A percentile compares a stretch with the other conserved stretches of the same genome.
phyloP scores from a whole-genome alignment of 2,888 invertebrate species.

The Stomorhina lunata region DNA sequence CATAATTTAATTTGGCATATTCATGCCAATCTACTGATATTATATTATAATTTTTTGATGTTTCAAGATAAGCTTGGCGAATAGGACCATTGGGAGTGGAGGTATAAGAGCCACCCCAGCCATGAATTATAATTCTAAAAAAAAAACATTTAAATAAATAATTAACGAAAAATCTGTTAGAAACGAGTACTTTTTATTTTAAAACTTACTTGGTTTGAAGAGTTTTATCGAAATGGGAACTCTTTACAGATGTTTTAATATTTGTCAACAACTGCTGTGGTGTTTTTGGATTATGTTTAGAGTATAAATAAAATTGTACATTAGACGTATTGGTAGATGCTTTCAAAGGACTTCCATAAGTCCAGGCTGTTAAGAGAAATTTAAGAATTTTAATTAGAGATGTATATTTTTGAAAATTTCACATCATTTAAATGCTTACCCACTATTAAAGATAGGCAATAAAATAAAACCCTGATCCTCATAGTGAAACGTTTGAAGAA shows the following conservation, averaged over 20 bases:
- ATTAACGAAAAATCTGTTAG: background rate
- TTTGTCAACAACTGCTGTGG: slow-evolving; percentile 60
- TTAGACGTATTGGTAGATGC: slow-evolving; percentile 21
- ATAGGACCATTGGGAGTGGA: slow-evolving; percentile 72
- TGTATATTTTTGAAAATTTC: too few relatives aligned
- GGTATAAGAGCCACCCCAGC: slow-evolving; percentile 81
- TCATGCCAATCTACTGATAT: slow-evolving; percentile 83
- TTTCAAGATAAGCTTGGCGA: slow-evolving; percentile 80
- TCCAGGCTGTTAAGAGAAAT: too few relatives aligned
- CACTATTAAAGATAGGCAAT: too few relatives aligned
- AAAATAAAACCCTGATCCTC: too few relatives aligned
- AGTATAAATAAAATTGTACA: slow-evolving; percentile 67
- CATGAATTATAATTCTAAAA: slow-evolving; percentile 80
- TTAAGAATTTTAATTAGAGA: too few relatives aligned
- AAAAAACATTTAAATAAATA: too few relatives aligned
- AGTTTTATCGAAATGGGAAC: slow-evolving; percentile 67
- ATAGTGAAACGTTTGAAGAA: too few relatives aligned
- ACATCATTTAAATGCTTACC: too few relatives aligned
- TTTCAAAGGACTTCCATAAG: background rate
- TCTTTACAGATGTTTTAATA: slow-evolving; percentile 60
- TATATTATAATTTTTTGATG: slow-evolving; percentile 81
- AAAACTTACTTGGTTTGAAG: slow-evolving; percentile 68
- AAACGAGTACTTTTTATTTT: background rate
- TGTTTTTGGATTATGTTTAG: slow-evolving; percentile 57
- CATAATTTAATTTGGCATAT: slow-evolving; percentile 81